Evolutionary conservation across 2,888 invertebrate species (phyloP).

Genomic region (Cheilosia scutellata): DNA sequence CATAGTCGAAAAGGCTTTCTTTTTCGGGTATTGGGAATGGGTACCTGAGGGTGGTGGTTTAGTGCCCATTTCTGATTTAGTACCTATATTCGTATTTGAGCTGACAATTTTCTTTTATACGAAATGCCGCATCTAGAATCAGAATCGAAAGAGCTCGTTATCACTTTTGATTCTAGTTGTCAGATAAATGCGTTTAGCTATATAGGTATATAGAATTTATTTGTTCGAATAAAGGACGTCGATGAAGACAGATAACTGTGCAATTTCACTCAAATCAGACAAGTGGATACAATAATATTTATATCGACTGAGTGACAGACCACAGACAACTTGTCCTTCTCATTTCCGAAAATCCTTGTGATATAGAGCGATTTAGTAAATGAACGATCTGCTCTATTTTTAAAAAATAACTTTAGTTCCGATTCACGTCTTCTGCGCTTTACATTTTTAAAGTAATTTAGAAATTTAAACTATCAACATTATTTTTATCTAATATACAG

Average conservation of each 20-base stretch:
- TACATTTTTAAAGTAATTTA: too few relatives aligned
- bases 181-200: too few relatives aligned
- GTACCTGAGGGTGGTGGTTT: slow-evolving; percentile 22
- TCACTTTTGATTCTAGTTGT: too few relatives aligned
- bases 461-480: too few relatives aligned
- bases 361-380: not conserved
- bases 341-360: not conserved
- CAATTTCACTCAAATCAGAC: not conserved
- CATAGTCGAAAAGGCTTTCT: not conserved
- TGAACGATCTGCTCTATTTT: not conserved
- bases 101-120: not conserved
- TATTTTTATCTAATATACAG: too few relatives aligned
- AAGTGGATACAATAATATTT: not conserved
- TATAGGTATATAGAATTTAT: too few relatives aligned
- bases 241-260: too few relatives aligned
- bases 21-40: not conserved
- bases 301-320: not conserved
- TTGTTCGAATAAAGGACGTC: too few relatives aligned
- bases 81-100: not conserved
- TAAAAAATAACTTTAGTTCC: not conserved
- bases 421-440: too few relatives aligned
- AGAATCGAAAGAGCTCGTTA: too few relatives aligned
- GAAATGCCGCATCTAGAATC: too few relatives aligned
- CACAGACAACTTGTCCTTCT: not conserved
- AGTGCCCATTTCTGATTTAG: not conserved